Conservation (phyloP, 2,888 invertebrate genomes). For the Caenorhabditis wallacei region DNA sequence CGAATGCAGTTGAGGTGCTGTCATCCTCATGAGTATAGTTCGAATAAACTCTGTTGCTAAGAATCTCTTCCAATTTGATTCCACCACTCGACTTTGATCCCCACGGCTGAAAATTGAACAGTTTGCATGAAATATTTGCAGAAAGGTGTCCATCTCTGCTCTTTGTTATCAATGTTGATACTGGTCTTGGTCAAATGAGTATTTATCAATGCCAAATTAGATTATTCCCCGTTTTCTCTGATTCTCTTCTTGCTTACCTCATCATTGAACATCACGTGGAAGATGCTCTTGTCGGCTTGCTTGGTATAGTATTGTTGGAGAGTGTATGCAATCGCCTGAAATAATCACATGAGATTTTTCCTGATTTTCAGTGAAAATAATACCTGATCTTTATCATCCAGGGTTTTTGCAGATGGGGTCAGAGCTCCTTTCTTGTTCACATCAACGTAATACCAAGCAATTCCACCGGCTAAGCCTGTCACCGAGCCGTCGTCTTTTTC, state of each 20-base stretch:
- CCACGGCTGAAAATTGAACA: slow-evolving; percentile 58
- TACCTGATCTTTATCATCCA: slow-evolving; percentile 73
- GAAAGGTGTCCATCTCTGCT: slow-evolving; percentile 14
- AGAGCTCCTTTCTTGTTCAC: slow-evolving; percentile 71
- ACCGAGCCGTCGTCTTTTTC: slow-evolving; percentile 70
- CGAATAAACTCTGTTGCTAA: slow-evolving; percentile 49
- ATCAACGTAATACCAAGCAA: slow-evolving; percentile 79
- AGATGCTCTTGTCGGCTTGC: slow-evolving; percentile 70
- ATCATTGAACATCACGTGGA: slow-evolving; percentile 89
- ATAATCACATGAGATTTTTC: background rate
- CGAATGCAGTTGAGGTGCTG: slow-evolving; percentile 66
- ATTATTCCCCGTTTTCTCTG: slow-evolving; percentile 18
- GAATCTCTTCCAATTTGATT: slow-evolving; percentile 48
- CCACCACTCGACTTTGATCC: slow-evolving; percentile 37
- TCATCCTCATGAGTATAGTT: slow-evolving; percentile 32
- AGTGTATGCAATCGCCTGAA: slow-evolving; percentile 79
- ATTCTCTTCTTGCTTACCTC: slow-evolving; percentile 84
- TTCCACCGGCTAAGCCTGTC: slow-evolving; percentile 70
- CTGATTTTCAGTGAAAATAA: background rate
- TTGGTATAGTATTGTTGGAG: slow-evolving; percentile 76
- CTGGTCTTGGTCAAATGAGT: slow-evolving; percentile 36
- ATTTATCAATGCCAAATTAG: slow-evolving; percentile 42
- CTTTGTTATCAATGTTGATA: slow-evolving; percentile 33
- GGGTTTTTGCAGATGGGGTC: slow-evolving; percentile 69
- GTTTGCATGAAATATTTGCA: slow-evolving; percentile 4